phyloP scores from a whole-genome alignment of 2,888 invertebrate genomes.

The Erebia epiphron region DNA sequence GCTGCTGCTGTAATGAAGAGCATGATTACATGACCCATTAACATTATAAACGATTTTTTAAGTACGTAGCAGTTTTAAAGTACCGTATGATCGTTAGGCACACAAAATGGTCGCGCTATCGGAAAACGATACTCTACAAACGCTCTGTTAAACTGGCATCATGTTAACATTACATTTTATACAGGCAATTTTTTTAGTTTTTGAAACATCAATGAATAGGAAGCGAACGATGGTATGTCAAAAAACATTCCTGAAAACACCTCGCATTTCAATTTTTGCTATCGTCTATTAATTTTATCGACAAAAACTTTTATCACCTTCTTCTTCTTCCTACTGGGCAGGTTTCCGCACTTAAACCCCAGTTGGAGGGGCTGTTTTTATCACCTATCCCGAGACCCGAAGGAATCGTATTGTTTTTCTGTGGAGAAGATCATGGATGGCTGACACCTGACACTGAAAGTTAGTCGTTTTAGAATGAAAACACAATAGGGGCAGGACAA shows the following conservation, averaged over 20 bases:
- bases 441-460: too few relatives aligned
- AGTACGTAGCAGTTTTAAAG: neutral
- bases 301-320: too few relatives aligned
- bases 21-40: neutral
- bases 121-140: constrained; percentile 16
- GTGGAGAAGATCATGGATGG: too few relatives aligned
- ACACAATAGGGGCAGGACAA: too few relatives aligned
- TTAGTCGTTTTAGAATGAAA: too few relatives aligned
- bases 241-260: neutral
- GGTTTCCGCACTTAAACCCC: too few relatives aligned
- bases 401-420: too few relatives aligned
- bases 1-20: neutral
- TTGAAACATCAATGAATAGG: neutral
- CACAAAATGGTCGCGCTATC: constrained; percentile 7
- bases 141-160: constrained; percentile 15
- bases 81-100: constrained; percentile 11
- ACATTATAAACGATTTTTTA: neutral
- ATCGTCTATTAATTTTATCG: too few relatives aligned
- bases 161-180: constrained; percentile 9
- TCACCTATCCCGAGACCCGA: too few relatives aligned
- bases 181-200: neutral
- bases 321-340: too few relatives aligned
- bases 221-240: neutral
- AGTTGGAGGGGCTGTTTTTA: too few relatives aligned
- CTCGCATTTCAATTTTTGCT: neutral